Evolutionary conservation across 2,888 invertebrate genomes (phyloP), one percentile per base, ranked within the genome.

Genomic region (Apomyelois bistriatella): DNA sequence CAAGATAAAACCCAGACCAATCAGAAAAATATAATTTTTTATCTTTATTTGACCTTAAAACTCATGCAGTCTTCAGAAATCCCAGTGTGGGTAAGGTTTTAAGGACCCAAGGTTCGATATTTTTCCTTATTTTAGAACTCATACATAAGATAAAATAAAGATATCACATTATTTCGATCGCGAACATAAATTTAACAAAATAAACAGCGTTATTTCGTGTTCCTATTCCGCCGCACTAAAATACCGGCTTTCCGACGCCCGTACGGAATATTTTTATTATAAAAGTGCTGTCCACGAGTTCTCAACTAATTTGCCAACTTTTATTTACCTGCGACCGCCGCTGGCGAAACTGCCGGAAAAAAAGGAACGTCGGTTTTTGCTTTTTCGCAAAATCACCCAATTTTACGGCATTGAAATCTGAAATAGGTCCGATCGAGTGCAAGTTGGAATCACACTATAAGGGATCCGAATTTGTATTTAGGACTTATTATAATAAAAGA

Each of bases 221-320:
- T 22, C 22, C 3, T 22, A 22, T 22, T 22, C 22, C n/a, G n/a
- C 37, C 37, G n/a, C 12, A 37, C 12, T 12, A 17, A 43, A 43
- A 28, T 28, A 7, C 7, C 5, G 28, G 2, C 12, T 12, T n/a
- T n/a, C 22, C n/a, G n/a, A 42, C 22, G 22, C 15, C 30, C 22
- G 30, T n/a, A 5, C 32, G 46, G 32, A 32, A 46, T 15, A 40
- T 50, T 30, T 50, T 41, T 16, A 41, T 50, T 16, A 12, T 35
- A 50, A 50, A 41, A 35, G 32, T 50, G 30, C 30, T 40, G 32
- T 41, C 35, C 30, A 10, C 17, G 35, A 41, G 46, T 32, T 46
- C 36, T 16, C 55, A 62, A 63, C 63, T 63, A 65, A 66, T 65
- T 65, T 66, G 56, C 51, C 53, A 64, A 66, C 50, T 50, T 41